These are phyloP conservation scores for Calycopis cecrops DNA, from an alignment of 1,140 invertebrate genomes.

Conservation along the genomic window DNA sequence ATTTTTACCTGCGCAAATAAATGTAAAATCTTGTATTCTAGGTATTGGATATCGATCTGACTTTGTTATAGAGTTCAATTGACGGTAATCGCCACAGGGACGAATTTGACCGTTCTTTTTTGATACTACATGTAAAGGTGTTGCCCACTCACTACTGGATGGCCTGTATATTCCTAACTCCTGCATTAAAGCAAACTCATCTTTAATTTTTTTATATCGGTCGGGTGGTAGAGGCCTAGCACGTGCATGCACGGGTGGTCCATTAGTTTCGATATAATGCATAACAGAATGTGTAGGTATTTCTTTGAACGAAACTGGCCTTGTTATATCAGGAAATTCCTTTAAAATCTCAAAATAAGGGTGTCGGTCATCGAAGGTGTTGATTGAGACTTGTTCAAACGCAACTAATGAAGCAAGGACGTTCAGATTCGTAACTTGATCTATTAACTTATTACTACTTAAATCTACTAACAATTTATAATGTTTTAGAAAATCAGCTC, in stretches of 20 bases:
- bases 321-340: constrained; percentile 36
- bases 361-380: constrained; percentile 16
- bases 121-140: constrained; percentile 1
- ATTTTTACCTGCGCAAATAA: no score
- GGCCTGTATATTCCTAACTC: constrained; percentile 7
- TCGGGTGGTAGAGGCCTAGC: constrained; percentile 2
- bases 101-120: constrained; percentile 7
- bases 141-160: constrained; percentile 12
- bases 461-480: constrained; percentile 21
- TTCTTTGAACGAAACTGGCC: constrained; percentile 21
- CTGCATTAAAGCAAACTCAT: constrained; percentile 18
- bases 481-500: constrained; percentile 14
- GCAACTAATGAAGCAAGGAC: constrained; percentile 1
- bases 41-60: constrained; percentile 11
- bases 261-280: constrained; percentile 18
- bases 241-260: constrained; percentile 8
- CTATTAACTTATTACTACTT: constrained; percentile 14
- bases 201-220: constrained; percentile 7
- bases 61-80: constrained; percentile 8
- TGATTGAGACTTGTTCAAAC: constrained; percentile 11
- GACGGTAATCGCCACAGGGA: constrained; percentile 7
- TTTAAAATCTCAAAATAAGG: constrained; percentile 26
- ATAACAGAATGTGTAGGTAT: constrained; percentile 7
- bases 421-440: constrained; percentile 19
- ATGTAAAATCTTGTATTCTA: no score